Base-by-base conservation (phyloP, 1,140 invertebrate genomes). In the Achroia grisella region DNA sequence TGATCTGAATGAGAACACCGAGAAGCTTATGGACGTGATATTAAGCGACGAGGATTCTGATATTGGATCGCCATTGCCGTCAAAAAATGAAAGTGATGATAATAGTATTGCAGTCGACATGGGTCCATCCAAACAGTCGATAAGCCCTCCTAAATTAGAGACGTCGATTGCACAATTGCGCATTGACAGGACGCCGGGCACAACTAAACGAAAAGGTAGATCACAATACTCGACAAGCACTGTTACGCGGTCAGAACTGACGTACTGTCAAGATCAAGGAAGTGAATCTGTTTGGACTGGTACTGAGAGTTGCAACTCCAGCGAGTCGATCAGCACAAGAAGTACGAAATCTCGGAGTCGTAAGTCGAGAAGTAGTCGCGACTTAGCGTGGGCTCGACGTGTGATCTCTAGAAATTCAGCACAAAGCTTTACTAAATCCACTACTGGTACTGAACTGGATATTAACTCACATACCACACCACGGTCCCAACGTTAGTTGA, bases 131-230 rank as follows among this genome's bases (percentile, higher is more conserved):
- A 50, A 43, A 10, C 54, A 58, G 14, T 49, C 63, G 0, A 46
- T 47, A 12, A 81, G 78, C 52, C 78, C 78, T 5, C 78, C 80
- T 0, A 69, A 76, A 56, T 62, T 82, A 49, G 71, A 80, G 5
- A 65, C 74, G 0, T 55, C 63, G 0, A 56, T 85, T 2, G 62
- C 70, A 5, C 63, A 84, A 52, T 56, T 84, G 30, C 64, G 63
- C 10, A 46, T 80, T 10, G 45, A 57, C 11, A 68, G 45, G 46
- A 42, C 39, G 14, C 29, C 31, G 8, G 13, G 14, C 17, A 35
- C 17, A 0, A 33, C 28, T 17, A 55, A 46, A 1, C 36, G 12
- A 14, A 50, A 34, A 14, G 9, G 14, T 0, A 41, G 47, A 17
- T 33, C 15, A 11, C 52, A 50, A 8, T 72, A 61, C 32, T 65